phyloP scores from a whole-genome alignment of 2,888 invertebrate genomes.

The Sycophila texana region DNA sequence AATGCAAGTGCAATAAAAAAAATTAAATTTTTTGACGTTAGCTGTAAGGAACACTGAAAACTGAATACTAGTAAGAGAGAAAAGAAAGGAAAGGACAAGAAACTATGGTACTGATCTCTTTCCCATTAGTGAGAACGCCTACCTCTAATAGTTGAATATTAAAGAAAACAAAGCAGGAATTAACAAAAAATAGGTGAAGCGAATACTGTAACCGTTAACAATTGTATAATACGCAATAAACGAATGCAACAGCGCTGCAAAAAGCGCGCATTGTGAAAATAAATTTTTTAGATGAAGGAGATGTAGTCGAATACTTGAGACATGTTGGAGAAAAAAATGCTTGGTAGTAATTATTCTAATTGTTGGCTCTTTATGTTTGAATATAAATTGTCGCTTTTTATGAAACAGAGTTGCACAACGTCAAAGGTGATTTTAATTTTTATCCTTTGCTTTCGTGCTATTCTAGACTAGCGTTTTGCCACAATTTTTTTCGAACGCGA shows the following conservation, averaged over 20 bases:
- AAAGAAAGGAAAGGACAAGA: slow-evolving; percentile 36
- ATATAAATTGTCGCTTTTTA: too few species aligned
- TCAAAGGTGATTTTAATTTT: too few species aligned
- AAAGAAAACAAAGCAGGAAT: slow-evolving; percentile 31
- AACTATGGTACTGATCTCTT: slow-evolving; percentile 39
- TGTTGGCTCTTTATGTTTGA: too few species aligned
- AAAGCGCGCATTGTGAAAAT: background rate
- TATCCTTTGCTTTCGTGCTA: slow-evolving; percentile 9
- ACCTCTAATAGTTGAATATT: slow-evolving; percentile 60
- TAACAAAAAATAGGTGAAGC: background rate
- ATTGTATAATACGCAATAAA: slow-evolving; percentile 41
- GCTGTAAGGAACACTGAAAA: background rate
- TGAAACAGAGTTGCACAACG: too few species aligned
- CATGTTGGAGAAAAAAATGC: too few species aligned
- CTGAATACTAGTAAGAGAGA: background rate
- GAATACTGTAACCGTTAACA: background rate
- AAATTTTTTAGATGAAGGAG: background rate
- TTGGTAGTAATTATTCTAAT: too few species aligned
- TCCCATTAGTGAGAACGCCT: slow-evolving; percentile 56
- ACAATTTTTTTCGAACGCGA: slow-evolving; percentile 7
- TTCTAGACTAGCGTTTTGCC: too few species aligned
- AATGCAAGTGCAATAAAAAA: slow-evolving; percentile 14
- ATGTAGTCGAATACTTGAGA: too few species aligned
- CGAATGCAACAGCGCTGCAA: background rate
- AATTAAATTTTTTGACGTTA: slow-evolving; percentile 11